Evolutionary conservation across 2,113 vertebrate genomes (phyloP).

Genomic region (Turdus rufiventris): DNA sequence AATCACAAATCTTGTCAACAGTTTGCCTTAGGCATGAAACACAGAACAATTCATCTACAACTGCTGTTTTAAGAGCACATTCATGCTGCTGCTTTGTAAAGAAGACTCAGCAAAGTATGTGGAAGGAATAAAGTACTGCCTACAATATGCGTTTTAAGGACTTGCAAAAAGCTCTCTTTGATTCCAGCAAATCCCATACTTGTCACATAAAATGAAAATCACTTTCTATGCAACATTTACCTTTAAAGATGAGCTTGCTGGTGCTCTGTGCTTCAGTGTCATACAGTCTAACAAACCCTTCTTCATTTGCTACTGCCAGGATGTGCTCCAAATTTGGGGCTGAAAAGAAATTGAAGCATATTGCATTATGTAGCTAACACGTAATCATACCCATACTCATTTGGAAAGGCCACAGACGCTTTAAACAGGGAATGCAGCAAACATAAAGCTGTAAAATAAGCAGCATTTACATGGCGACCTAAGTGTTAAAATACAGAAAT

Average conservation of each 20-base stretch:
- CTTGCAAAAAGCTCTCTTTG: background rate
- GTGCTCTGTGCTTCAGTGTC: slow-evolving; percentile 76
- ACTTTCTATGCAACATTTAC: slow-evolving; percentile 55
- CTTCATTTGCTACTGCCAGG: slow-evolving; percentile 91
- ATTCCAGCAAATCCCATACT: background rate
- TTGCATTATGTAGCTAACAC: background rate
- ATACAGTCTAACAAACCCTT: slow-evolving; percentile 89
- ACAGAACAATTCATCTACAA: background rate
- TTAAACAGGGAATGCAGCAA: background rate
- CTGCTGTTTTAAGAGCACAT: background rate
- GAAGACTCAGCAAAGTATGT: background rate
- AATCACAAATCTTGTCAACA: background rate
- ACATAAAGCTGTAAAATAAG: background rate
- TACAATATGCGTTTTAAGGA: background rate
- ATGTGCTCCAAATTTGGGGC: slow-evolving; percentile 71
- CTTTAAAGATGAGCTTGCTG: slow-evolving; percentile 79
- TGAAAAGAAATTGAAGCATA: slow-evolving; percentile 23
- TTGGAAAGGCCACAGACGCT: background rate
- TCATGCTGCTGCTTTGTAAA: background rate
- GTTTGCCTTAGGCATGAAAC: background rate
- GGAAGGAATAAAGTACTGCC: background rate
- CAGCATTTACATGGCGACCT: background rate
- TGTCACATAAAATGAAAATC: background rate
- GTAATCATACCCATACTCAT: background rate
- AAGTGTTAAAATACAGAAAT: background rate